Evolutionary conservation across 2,888 invertebrate genomes (phyloP).

Genomic region (Monoplex corrugatus): DNA sequence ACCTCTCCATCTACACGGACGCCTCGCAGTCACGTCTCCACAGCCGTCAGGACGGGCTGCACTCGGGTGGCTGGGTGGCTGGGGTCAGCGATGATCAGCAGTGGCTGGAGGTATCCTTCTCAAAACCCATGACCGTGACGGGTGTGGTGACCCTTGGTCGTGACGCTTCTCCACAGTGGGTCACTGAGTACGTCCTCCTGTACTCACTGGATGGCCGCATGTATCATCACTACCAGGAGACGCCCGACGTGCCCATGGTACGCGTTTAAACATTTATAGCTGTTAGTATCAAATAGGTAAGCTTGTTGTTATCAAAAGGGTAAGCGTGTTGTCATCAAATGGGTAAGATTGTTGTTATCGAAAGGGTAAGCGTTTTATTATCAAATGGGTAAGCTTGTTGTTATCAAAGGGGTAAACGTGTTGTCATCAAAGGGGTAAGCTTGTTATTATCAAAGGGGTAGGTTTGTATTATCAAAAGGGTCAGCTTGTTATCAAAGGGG

Average conservation of each 20-base stretch:
- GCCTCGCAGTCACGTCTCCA: constrained; percentile 51
- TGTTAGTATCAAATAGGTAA: too few species aligned
- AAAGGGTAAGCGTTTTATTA: too few species aligned
- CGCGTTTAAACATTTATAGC: too few species aligned
- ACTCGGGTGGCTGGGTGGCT: constrained; percentile 52
- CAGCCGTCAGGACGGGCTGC: constrained; percentile 42
- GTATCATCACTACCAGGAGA: constrained; percentile 50
- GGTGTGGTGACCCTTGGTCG: constrained; percentile 67
- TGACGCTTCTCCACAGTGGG: constrained; percentile 63
- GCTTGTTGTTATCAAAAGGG: too few species aligned
- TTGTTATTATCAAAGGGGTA: too few species aligned
- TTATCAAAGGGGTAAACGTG: too few species aligned
- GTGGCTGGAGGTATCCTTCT: constrained; percentile 66
- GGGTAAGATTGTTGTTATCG: too few species aligned
- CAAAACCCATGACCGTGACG: constrained; percentile 62
- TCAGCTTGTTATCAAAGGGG: too few species aligned
- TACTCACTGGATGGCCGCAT: constrained; percentile 63
- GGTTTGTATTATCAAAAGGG: too few species aligned
- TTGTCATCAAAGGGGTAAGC: too few species aligned
- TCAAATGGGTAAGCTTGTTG: too few species aligned
- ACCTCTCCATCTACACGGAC: constrained; percentile 56
- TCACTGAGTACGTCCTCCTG: constrained; percentile 66
- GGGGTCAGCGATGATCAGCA: constrained; percentile 64
- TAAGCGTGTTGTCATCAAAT: too few species aligned
- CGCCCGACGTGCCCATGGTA: constrained; percentile 49